phyloP scores from a whole-genome alignment of 2,888 invertebrate species.

The Ectemnius continuus region DNA sequence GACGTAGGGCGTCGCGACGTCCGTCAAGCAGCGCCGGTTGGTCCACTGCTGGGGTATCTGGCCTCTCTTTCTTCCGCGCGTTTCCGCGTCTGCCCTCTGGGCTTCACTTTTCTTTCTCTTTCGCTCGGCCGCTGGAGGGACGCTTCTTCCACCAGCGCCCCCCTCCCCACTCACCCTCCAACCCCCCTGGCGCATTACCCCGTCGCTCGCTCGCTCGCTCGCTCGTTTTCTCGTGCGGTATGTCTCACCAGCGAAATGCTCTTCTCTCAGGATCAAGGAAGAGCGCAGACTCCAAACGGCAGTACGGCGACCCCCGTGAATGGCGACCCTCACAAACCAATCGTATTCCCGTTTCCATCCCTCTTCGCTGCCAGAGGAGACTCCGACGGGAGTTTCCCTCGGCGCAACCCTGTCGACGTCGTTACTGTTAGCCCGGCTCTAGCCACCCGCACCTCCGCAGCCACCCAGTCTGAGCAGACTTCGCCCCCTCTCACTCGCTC shows the following conservation, averaged over 20 bases:
- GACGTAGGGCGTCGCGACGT: constrained; percentile 77
- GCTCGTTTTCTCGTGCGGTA: constrained; percentile 50
- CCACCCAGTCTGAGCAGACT: constrained; percentile 13
- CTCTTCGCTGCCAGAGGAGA: constrained; percentile 70
- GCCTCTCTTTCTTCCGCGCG: constrained; percentile 27
- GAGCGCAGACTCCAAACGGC: constrained; percentile 75
- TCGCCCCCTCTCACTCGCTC: constrained; percentile 29
- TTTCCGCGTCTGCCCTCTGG: constrained; percentile 12
- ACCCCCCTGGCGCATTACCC: constrained; percentile 38
- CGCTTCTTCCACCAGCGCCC: constrained; percentile 63
- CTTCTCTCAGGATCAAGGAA: constrained; percentile 72
- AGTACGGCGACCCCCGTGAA: constrained; percentile 73
- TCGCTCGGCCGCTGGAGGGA: constrained; percentile 40
- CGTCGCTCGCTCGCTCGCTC: constrained; percentile 32
- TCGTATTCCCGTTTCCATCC: constrained; percentile 78
- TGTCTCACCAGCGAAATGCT: constrained; percentile 62
- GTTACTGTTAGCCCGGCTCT: constrained; percentile 59
- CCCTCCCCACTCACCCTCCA: no score
- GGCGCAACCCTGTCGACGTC: constrained; percentile 64
- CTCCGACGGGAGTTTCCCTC: constrained; percentile 64
- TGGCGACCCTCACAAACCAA: constrained; percentile 78
- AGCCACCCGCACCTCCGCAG: constrained; percentile 39
- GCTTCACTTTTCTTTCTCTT: constrained; percentile 5
- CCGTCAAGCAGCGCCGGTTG: constrained; percentile 75
- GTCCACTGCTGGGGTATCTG: constrained; percentile 64